A percentile compares a stretch with the other conserved stretches of the same genome.
These are phyloP conservation scores for Ceyx cyanopectus DNA, from an alignment of 2,113 vertebrate species.

Conservation along the genomic window DNA sequence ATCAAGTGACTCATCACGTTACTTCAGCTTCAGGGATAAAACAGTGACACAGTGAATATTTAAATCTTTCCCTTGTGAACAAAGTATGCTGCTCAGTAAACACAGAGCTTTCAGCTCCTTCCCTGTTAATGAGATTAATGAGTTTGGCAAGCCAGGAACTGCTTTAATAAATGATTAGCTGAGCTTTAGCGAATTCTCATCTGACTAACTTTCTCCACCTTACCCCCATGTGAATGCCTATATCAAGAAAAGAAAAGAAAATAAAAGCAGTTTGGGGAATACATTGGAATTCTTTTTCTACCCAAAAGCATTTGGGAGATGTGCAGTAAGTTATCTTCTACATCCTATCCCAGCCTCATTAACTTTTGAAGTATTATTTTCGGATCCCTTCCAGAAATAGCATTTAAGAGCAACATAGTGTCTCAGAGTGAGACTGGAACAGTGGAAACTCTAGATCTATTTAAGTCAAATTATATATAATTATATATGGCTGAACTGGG, in stretches of 20 bases:
- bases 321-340: background rate
- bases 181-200: constrained; percentile 57
- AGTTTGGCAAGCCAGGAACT: constrained; percentile 46
- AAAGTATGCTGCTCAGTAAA: background rate
- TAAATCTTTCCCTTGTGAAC: constrained; percentile 48
- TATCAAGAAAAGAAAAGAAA: background rate
- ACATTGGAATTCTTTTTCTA: background rate
- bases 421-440: background rate
- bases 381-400: background rate
- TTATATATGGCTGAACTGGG: constrained; percentile 22
- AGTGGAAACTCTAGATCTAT: constrained; percentile 43
- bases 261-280: constrained; percentile 15
- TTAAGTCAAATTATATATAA: constrained; percentile 58
- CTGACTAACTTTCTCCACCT: constrained; percentile 35
- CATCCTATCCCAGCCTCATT: background rate
- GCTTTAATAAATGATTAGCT: constrained; percentile 71
- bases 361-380: constrained; percentile 38
- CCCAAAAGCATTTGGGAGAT: background rate
- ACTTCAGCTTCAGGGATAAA: constrained; percentile 29
- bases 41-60: constrained; percentile 21
- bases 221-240: background rate
- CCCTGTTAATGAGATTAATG: constrained; percentile 68
- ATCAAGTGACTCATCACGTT: constrained; percentile 36
- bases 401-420: constrained; percentile 1
- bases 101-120: constrained; percentile 33